Conservation (phyloP, 2,797 vertebrate genomes). For the Sparidentex hasta region DNA sequence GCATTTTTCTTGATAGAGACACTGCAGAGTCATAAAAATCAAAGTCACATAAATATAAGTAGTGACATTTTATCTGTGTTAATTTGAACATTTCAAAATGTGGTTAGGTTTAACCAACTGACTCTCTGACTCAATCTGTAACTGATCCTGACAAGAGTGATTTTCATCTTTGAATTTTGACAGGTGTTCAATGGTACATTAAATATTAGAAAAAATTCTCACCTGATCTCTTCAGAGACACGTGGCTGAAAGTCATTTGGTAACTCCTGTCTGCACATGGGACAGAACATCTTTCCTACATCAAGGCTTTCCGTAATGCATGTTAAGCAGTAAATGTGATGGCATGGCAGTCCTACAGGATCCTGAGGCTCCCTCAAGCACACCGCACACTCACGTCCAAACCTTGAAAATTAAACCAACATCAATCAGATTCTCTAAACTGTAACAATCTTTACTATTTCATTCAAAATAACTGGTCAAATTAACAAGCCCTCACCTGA, state of each 20-base stretch:
- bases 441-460: neutral
- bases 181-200: too few relatives aligned
- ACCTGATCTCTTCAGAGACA: slow-evolving; percentile 56
- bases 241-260: slow-evolving; percentile 41
- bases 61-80: neutral
- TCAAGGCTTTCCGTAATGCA: slow-evolving; percentile 33
- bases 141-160: too few relatives aligned
- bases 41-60: neutral
- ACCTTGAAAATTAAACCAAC: slow-evolving; percentile 30
- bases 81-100: neutral
- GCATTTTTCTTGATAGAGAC: slow-evolving; percentile 33
- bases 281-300: slow-evolving; percentile 32
- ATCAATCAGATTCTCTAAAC: neutral
- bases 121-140: too few relatives aligned
- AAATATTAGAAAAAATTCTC: neutral
- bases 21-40: slow-evolving; percentile 26
- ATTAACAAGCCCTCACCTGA: slow-evolving; percentile 29
- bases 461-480: neutral
- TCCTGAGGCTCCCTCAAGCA: slow-evolving; percentile 49
- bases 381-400: slow-evolving; percentile 45
- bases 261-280: slow-evolving; percentile 28
- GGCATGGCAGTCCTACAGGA: slow-evolving; percentile 51
- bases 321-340: slow-evolving; percentile 48
- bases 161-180: too few relatives aligned
- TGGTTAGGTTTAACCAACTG: neutral